A percentile compares a stretch with the other conserved stretches of the same genome.
Conservation (phyloP, 2,888 invertebrate species). For the Adelognathus sp. region DNA sequence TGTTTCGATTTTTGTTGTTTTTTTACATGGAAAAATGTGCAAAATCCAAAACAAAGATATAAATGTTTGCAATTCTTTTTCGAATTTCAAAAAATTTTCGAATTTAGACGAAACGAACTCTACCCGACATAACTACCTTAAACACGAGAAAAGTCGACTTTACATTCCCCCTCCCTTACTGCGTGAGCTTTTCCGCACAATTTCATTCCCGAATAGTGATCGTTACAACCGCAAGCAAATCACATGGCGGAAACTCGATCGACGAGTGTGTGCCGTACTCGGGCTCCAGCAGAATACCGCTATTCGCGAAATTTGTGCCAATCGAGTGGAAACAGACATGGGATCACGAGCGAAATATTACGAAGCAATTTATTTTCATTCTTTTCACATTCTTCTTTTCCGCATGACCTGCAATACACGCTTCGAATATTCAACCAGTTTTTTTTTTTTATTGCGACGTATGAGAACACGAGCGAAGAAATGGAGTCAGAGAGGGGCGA, state of each 20-base stretch:
- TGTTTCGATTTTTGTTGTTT: no score
- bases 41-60: no score
- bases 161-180: constrained; percentile 1
- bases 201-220: constrained; percentile 41
- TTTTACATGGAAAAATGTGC: no score
- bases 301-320: not conserved
- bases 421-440: not conserved
- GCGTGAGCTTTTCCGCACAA: constrained; percentile 44
- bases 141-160: no score
- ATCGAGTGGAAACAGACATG: constrained; percentile 8
- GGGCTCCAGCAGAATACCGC: not conserved
- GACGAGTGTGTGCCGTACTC: not conserved
- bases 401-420: constrained; percentile 5
- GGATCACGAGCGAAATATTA: constrained; percentile 23
- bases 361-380: not conserved
- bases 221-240: not conserved
- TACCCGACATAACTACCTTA: no score
- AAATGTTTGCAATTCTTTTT: no score
- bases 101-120: no score
- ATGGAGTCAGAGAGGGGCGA: no score
- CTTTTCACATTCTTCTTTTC: not conserved
- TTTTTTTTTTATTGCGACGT: constrained; percentile 11
- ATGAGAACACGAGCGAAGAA: not conserved
- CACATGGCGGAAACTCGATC: not conserved
- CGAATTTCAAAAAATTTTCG: no score